These are phyloP conservation scores for Heliothis subflexa DNA, from an alignment of 1,140 invertebrate genomes.

Conservation along the genomic window DNA sequence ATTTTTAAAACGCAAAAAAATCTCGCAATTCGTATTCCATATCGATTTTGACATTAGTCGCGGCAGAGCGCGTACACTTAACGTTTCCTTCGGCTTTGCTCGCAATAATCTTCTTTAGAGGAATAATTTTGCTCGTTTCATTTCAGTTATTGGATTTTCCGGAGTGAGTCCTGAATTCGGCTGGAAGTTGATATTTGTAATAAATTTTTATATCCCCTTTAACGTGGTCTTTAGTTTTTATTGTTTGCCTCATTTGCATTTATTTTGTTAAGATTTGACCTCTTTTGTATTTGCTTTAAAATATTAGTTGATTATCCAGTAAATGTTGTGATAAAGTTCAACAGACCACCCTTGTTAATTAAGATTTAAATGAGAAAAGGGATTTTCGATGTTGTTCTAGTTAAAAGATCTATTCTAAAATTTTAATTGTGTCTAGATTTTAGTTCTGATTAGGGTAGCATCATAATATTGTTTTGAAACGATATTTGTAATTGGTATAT, in stretches of 20 bases:
- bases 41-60: constrained; percentile 61
- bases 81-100: constrained; percentile 56
- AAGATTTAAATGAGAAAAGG: too few relatives aligned
- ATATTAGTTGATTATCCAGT: constrained; percentile 1
- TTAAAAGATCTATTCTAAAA: too few relatives aligned
- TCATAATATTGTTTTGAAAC: too few relatives aligned
- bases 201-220: constrained; percentile 72
- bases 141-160: constrained; percentile 71
- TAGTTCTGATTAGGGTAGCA: too few relatives aligned
- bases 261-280: constrained; percentile 43
- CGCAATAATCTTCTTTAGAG: constrained; percentile 65
- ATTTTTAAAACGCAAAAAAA: constrained; percentile 29
- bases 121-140: constrained; percentile 69
- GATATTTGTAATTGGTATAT: too few relatives aligned
- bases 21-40: not conserved
- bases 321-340: not conserved
- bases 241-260: constrained; percentile 60
- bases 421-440: too few relatives aligned
- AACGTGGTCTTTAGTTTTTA: constrained; percentile 61
- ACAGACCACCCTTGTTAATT: too few relatives aligned
- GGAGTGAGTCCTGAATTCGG: constrained; percentile 53
- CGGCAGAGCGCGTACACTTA: constrained; percentile 55
- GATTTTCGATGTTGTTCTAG: too few relatives aligned
- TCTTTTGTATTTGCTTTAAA: constrained; percentile 13
- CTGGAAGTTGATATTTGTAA: constrained; percentile 69